Evolutionary conservation across 2,113 vertebrate genomes (phyloP).

Genomic region (Lycaon pictus): DNA sequence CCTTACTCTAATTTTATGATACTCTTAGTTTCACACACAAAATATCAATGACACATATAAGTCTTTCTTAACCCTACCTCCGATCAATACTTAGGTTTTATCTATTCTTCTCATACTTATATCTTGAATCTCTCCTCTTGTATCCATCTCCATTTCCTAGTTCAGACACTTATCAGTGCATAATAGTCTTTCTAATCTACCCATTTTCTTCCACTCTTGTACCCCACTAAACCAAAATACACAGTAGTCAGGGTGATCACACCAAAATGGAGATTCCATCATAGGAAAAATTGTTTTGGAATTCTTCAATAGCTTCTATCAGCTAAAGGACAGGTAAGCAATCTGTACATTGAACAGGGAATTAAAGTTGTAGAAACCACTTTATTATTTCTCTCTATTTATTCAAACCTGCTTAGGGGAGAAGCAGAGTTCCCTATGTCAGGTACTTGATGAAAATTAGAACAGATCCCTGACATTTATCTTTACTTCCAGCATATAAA

Average conservation of each 20-base stretch:
- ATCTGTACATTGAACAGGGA: background rate
- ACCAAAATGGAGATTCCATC: background rate
- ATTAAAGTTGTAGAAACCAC: background rate
- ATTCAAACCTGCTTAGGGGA: background rate
- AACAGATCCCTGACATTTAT: background rate
- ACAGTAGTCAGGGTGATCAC: background rate
- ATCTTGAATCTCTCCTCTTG: background rate
- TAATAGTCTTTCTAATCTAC: background rate
- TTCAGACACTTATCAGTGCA: background rate
- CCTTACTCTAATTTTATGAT: background rate
- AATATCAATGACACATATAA: background rate
- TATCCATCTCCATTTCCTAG: background rate
- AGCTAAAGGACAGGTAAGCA: background rate
- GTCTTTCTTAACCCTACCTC: background rate
- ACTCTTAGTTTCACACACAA: background rate
- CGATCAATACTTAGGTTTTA: background rate
- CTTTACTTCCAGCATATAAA: background rate
- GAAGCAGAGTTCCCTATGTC: background rate
- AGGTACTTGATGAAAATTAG: background rate
- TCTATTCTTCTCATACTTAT: background rate
- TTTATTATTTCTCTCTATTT: background rate
- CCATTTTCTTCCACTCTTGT: background rate
- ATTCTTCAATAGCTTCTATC: background rate
- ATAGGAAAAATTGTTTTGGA: background rate
- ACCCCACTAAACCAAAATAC: background rate